Evolutionary conservation across 2,113 vertebrate genomes (phyloP).

Genomic region (Aptenodytes forsteri): DNA sequence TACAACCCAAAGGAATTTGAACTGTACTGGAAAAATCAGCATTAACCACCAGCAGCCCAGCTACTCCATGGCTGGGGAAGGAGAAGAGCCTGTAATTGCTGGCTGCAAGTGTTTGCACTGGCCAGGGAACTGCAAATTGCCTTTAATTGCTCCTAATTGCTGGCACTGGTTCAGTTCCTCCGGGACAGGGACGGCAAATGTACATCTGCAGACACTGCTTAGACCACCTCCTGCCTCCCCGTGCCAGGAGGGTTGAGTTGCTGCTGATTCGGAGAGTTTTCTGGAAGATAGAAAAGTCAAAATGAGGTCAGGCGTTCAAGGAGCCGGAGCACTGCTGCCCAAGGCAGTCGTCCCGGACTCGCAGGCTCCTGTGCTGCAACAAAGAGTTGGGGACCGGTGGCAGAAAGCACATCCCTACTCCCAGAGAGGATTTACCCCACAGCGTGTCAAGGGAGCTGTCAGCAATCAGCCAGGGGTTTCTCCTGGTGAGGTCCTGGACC

Average conservation of each 20-base stretch:
- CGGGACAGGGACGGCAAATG: neutral
- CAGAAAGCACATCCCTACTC: neutral
- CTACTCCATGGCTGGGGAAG: neutral
- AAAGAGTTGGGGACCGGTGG: rapidly evolving
- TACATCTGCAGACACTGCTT: neutral
- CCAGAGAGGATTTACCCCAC: rapidly evolving
- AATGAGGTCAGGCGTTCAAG: rapidly evolving
- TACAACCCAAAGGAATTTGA: neutral
- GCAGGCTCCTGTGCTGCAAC: rapidly evolving
- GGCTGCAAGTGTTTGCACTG: constrained; percentile 43
- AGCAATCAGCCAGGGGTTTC: rapidly evolving
- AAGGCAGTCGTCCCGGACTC: rapidly evolving
- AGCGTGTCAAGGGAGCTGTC: rapidly evolving
- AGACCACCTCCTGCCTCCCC: neutral
- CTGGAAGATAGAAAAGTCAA: neutral
- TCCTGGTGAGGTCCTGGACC: neutral
- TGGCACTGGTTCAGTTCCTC: constrained; percentile 36
- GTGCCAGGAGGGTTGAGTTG: neutral
- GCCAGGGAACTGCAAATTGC: constrained; percentile 32
- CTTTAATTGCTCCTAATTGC: constrained; percentile 57
- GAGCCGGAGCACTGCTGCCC: neutral
- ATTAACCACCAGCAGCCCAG: neutral
- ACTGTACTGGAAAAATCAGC: neutral
- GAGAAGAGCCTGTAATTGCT: constrained; percentile 9
- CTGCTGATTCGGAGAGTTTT: neutral